phyloP scores from a whole-genome alignment of 1,140 invertebrate genomes.

The Bombus soroeensis region DNA sequence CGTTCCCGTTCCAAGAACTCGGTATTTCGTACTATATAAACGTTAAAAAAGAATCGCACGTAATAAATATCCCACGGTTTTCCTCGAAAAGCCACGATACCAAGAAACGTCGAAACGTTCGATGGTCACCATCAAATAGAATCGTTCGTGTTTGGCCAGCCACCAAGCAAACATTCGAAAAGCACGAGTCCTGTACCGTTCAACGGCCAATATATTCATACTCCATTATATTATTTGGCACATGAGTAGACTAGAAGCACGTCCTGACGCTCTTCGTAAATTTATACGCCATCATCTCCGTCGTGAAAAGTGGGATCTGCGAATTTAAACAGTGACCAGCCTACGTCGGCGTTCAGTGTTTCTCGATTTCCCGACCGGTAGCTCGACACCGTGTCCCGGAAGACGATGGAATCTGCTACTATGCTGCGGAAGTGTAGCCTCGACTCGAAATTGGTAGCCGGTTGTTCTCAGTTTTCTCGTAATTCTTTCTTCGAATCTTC shows the following conservation, averaged over 20 bases:
- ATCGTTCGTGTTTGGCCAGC: background rate
- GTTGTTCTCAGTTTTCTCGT: fast-evolving
- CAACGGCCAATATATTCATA: background rate
- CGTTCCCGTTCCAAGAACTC: background rate
- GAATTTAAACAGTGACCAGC: constrained; percentile 55
- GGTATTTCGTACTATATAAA: background rate
- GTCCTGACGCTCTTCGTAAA: background rate
- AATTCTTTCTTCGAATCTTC: too few species aligned
- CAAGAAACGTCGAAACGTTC: background rate
- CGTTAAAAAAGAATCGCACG: background rate
- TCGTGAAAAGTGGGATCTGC: constrained; percentile 30
- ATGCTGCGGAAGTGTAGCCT: constrained; percentile 71
- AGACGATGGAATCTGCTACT: background rate
- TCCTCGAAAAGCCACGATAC: background rate
- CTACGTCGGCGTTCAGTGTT: constrained; percentile 37
- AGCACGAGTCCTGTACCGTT: background rate
- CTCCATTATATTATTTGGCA: constrained; percentile 41
- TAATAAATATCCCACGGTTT: background rate
- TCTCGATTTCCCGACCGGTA: constrained; percentile 18
- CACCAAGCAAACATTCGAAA: background rate
- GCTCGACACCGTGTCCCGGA: background rate
- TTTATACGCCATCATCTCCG: constrained; percentile 18
- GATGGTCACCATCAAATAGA: background rate
- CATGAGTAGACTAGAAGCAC: constrained; percentile 3
- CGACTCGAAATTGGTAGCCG: constrained; percentile 71